Base-by-base conservation (phyloP, 2,888 invertebrate genomes). In the Cheilosia grossa region DNA sequence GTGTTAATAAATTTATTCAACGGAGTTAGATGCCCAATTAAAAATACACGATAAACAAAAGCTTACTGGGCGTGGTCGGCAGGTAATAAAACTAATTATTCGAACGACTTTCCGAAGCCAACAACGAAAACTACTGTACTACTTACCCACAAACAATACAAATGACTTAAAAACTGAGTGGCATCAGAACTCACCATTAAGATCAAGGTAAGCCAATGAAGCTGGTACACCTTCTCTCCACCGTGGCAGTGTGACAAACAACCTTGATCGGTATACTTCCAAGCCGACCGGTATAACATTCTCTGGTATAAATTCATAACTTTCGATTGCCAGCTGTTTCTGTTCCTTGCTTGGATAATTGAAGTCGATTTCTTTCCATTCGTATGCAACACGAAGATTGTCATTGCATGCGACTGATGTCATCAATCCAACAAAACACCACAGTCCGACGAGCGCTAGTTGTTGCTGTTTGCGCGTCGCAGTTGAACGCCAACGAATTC, bases 171-270 rank as follows among this genome's bases (percentile, higher is more conserved):
- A 54, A 27, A 30, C 51, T 64, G 21, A 70, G 21, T 54, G n/a
- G 15, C 42, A 79, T 42, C 21, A 66, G 27, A 64, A 89, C 90
- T 92, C 89, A 96, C 96, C 96, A 92, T 94, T 94, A 88, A 95
- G 91, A 89, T 94, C 94, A 88, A 96, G 94, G 91, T 95, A 96
- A 89, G 94, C 95, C 90, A 97, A 93, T 82, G 95, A 95, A 27
- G 96, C 94, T 0, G 96, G 95, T 24, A 96, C 95, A 10, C 97
- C 97, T 21, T 92, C 89, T 88, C 93, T 94, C 96, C 96, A 96
- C 87, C 96, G 93, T 1, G 96, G 96, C 66, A 96, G 93, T 0
- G 96, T 95, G 17, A 96, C 91, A 89, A 96, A 96, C 87, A 96
- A 90, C 86, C 95, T 93, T 86, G 95, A 94, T 53, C 93, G 93